phyloP scores from a whole-genome alignment of 1,140 invertebrate species.

The Globodera ellingtonae region DNA sequence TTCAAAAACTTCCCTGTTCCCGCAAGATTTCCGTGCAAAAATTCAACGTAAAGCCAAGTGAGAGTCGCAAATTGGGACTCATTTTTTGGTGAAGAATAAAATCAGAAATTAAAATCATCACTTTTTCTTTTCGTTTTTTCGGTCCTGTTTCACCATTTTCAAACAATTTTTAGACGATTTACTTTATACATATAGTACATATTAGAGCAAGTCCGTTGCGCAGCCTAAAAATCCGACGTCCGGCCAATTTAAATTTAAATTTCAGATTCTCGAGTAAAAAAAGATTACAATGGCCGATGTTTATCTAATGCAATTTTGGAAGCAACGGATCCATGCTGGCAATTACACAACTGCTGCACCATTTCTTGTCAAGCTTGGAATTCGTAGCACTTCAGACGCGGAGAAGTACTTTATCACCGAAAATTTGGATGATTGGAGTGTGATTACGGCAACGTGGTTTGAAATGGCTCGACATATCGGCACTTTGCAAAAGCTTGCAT shows the following conservation, averaged over 20 bases:
- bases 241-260: not conserved
- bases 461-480: slow-evolving; percentile 60
- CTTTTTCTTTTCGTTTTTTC: too few species aligned
- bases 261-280: not conserved
- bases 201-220: too few species aligned
- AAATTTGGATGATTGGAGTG: slow-evolving; percentile 59
- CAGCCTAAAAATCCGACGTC: too few species aligned
- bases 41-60: too few species aligned
- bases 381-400: slow-evolving; percentile 9
- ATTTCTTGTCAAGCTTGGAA: slow-evolving; percentile 3
- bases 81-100: too few species aligned
- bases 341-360: not conserved
- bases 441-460: slow-evolving; percentile 62
- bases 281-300: not conserved
- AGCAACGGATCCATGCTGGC: not conserved
- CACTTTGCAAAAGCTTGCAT: slow-evolving; percentile 74
- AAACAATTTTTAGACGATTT: too few species aligned
- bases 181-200: too few species aligned
- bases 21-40: too few species aligned
- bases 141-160: too few species aligned
- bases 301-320: not conserved
- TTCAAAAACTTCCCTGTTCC: too few species aligned
- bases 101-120: too few species aligned
- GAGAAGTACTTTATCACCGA: slow-evolving; percentile 58
- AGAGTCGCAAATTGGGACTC: too few species aligned